Evolutionary conservation across 2,113 vertebrate genomes (phyloP).

Genomic region (Meleagris gallopavo): DNA sequence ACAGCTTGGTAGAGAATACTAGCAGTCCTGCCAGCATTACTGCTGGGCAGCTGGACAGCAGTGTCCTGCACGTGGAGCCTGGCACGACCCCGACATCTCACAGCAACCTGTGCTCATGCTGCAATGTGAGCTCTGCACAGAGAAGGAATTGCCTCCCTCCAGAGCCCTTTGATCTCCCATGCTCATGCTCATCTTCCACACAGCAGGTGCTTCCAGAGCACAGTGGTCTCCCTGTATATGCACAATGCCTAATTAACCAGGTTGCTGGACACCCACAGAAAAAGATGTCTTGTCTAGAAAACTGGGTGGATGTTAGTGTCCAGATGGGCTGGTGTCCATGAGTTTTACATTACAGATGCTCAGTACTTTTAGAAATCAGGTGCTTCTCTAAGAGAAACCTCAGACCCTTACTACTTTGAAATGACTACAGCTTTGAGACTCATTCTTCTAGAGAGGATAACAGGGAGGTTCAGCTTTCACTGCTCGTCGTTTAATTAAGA

Average conservation of each 20-base stretch:
- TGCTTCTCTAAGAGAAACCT: not conserved
- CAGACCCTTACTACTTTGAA: not conserved
- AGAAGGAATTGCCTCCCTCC: not conserved
- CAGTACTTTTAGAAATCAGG: not conserved
- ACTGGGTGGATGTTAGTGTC: not conserved
- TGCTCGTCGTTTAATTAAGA: not conserved
- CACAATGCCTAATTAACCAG: not conserved
- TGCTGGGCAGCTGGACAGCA: not conserved
- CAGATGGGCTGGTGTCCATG: not conserved
- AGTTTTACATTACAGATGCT: not conserved
- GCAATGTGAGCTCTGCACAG: not conserved
- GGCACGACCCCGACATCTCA: not conserved
- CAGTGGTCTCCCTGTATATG: not conserved
- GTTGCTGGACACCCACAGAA: not conserved
- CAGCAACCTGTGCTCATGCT: fast-evolving
- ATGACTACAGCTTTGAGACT: not conserved
- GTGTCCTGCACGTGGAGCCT: fast-evolving
- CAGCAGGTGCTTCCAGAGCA: not conserved
- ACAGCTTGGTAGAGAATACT: not conserved
- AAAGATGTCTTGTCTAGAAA: not conserved
- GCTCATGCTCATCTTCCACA: not conserved
- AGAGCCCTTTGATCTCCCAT: not conserved
- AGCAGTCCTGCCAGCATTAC: not conserved
- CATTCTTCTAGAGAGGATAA: not conserved
- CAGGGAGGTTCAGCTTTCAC: not conserved